phyloP scores from a whole-genome alignment of 2,888 invertebrate species.

The Apotomis capreana region DNA sequence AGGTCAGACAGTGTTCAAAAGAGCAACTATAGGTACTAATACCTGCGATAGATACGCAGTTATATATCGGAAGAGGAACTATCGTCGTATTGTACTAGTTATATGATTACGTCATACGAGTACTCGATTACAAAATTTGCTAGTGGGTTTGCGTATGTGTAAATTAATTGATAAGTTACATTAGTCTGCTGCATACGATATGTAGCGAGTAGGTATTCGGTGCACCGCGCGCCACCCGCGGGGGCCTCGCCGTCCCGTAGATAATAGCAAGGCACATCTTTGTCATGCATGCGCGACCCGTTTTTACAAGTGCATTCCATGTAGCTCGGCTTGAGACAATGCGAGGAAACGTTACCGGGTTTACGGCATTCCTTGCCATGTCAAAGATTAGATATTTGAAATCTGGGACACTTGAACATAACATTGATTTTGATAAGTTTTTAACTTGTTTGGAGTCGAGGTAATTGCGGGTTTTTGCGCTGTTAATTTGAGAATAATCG shows the following conservation, averaged over 20 bases:
- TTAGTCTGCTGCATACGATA: constrained; percentile 20
- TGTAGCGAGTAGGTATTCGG: constrained; percentile 33
- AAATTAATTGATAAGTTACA: constrained; percentile 13
- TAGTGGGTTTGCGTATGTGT: neutral
- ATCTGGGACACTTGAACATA: constrained; percentile 15
- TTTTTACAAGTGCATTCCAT: constrained; percentile 63
- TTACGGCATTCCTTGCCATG: constrained; percentile 30
- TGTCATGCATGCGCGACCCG: constrained; percentile 59
- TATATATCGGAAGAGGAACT: neutral
- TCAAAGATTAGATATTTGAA: constrained; percentile 23
- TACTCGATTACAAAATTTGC: neutral
- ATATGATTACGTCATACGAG: no score
- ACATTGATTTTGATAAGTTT: neutral
- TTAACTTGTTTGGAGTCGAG: neutral
- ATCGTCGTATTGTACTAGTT: neutral
- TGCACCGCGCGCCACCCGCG: constrained; percentile 63
- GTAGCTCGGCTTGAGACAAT: constrained; percentile 47
- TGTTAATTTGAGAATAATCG: constrained; percentile 25
- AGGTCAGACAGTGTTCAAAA: constrained; percentile 14
- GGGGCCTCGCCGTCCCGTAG: constrained; percentile 71
- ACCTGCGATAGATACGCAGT: neutral
- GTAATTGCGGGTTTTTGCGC: constrained; percentile 13
- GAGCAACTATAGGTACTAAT: neutral
- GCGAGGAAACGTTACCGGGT: constrained; percentile 31
- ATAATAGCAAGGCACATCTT: constrained; percentile 71